These are phyloP conservation scores for Rana temporaria DNA, from an alignment of 2,113 vertebrate genomes.

Conservation along the genomic window DNA sequence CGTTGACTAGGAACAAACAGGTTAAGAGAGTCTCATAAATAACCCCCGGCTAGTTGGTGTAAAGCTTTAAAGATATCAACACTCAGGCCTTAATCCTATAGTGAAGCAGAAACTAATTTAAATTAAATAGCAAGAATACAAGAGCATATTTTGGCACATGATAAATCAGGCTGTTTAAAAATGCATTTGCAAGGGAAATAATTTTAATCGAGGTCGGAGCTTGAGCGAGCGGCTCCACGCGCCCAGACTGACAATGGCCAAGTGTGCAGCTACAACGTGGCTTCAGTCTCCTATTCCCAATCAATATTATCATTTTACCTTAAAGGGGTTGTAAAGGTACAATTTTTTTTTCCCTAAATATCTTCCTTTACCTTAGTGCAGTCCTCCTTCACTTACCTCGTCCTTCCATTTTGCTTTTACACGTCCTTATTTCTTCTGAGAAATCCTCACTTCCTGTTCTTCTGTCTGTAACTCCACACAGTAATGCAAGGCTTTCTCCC, in stretches of 20 bases:
- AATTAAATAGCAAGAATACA: constrained; percentile 34
- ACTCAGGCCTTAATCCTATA: constrained; percentile 35
- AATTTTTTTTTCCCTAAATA: too few relatives aligned
- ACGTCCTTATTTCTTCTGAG: too few relatives aligned
- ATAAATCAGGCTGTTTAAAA: constrained; percentile 28
- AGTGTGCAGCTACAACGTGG: neutral
- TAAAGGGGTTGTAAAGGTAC: too few relatives aligned
- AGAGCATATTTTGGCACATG: constrained; percentile 28
- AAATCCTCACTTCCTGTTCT: too few relatives aligned
- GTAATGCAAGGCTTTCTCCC: too few relatives aligned
- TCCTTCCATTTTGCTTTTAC: too few relatives aligned
- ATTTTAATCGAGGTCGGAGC: neutral
- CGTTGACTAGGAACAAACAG: constrained; percentile 35
- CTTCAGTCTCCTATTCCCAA: too few relatives aligned
- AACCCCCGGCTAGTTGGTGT: constrained; percentile 13
- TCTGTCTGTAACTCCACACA: too few relatives aligned
- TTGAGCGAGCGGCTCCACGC: neutral
- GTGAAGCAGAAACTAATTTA: constrained; percentile 30
- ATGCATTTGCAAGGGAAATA: neutral
- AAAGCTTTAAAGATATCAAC: constrained; percentile 49
- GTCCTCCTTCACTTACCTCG: too few relatives aligned
- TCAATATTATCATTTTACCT: too few relatives aligned
- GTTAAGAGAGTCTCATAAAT: constrained; percentile 37
- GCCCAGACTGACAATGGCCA: neutral
- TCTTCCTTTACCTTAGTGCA: too few relatives aligned